phyloP scores from a whole-genome alignment of 2,113 vertebrate genomes.

The Leptobrachium leishanense region DNA sequence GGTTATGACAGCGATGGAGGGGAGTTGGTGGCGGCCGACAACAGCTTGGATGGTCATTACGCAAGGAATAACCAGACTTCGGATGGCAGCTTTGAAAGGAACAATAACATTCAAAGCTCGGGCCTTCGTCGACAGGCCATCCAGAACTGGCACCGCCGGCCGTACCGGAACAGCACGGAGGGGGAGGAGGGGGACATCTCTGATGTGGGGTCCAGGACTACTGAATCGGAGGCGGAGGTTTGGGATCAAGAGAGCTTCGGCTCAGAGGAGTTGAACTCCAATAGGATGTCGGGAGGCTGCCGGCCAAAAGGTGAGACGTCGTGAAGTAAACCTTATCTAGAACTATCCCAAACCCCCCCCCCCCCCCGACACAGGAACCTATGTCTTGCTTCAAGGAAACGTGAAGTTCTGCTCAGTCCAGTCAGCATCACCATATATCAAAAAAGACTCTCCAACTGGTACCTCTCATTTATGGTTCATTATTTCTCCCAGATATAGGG shows the following conservation, averaged over 20 bases:
- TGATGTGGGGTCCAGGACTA: slow-evolving; percentile 91
- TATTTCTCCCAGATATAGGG: too few species aligned
- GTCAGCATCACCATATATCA: too few species aligned
- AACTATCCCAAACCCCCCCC: neutral
- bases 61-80: slow-evolving; percentile 72
- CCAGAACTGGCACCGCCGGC: slow-evolving; percentile 95
- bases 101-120: slow-evolving; percentile 70
- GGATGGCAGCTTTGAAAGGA: slow-evolving; percentile 67
- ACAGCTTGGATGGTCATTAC: slow-evolving; percentile 75
- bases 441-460: too few species aligned
- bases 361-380: too few species aligned
- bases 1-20: slow-evolving; percentile 94
- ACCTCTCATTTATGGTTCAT: too few species aligned
- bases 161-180: slow-evolving; percentile 93
- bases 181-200: slow-evolving; percentile 93
- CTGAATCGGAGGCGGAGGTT: slow-evolving; percentile 89
- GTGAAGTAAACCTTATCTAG: neutral
- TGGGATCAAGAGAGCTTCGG: slow-evolving; percentile 79
- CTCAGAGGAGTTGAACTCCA: slow-evolving; percentile 63
- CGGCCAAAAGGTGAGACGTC: slow-evolving; percentile 67
- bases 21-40: slow-evolving; percentile 82
- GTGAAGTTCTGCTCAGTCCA: too few species aligned
- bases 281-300: slow-evolving; percentile 65
- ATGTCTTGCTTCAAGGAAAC: too few species aligned
- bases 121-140: slow-evolving; percentile 93